Base-by-base conservation (phyloP, 2,888 invertebrate species). In the Venusia cambrica region DNA sequence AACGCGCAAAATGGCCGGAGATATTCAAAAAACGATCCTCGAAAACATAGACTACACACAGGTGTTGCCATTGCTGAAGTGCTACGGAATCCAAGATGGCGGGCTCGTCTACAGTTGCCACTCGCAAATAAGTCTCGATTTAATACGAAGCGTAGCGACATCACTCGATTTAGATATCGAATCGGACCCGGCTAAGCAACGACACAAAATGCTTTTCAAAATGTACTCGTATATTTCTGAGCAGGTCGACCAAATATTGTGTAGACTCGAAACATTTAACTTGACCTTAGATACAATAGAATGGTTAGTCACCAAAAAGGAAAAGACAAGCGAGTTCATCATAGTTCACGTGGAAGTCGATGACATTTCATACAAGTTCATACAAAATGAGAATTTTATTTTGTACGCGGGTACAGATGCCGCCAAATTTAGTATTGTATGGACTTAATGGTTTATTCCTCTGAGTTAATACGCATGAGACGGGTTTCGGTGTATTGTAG, bases 391-490 rank as follows among this genome's bases (percentile, higher is more conserved):
- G 1, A 48, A 60, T 5, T 69, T 70, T 21, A 38, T 48, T 1
- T 45, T 80, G 9, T 64, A 55, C 18, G 62, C 59, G 3, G 80
- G 81, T 1, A 41, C 72, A 0, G 80, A 78, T 41, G 64, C 57
- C 16, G 60, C 65, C 0, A 37, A 49, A 5, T 76, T 75, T 28
- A 62, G 40, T 39, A 34, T 62, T 8, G 26, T 59, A 5, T 65
- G 58, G 54, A n/a, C n/a, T n/a, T n/a, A n/a, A n/a, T n/a, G n/a
- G n/a, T n/a, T n/a, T n/a, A n/a, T n/a, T n/a, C n/a, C n/a, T n/a
- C n/a, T n/a, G n/a, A n/a, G n/a, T n/a, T n/a, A n/a, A n/a, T n/a
- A n/a, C n/a, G n/a, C n/a, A n/a, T n/a, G n/a, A n/a, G n/a, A n/a
- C n/a, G n/a, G n/a, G n/a, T n/a, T n/a, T n/a, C n/a, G n/a, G n/a